Percentiles rank a stretch among this genome's conserved stretches.
These are phyloP conservation scores for Gorilla gorilla DNA, from an alignment of 2,113 vertebrate genomes.

Conservation along the genomic window DNA sequence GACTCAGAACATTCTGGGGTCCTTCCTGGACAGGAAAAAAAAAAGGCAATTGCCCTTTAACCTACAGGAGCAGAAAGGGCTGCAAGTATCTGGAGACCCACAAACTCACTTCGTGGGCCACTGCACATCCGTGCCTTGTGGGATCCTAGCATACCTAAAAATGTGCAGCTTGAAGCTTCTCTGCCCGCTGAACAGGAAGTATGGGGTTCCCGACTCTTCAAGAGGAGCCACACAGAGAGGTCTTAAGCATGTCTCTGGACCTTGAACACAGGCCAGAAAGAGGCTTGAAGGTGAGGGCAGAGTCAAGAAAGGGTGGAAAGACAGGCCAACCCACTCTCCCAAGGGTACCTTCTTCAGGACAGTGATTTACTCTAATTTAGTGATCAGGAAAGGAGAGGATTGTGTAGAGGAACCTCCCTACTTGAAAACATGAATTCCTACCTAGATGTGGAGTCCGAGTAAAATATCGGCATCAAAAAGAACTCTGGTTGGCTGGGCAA, in stretches of 20 bases:
- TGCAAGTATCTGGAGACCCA: neutral
- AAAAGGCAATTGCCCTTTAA: too few relatives aligned
- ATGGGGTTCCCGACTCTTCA: neutral
- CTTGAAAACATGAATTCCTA: neutral
- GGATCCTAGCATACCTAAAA: neutral
- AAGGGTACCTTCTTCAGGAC: neutral
- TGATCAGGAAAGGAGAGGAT: neutral
- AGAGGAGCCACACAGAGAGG: neutral
- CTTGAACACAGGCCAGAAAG: neutral
- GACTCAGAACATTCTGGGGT: too few relatives aligned
- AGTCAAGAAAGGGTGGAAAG: neutral
- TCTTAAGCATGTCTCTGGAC: neutral
- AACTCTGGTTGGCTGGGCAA: neutral
- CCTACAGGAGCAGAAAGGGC: too few relatives aligned
- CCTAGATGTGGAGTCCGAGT: neutral
- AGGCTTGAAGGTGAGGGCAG: neutral
- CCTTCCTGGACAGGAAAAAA: too few relatives aligned
- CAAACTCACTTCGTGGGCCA: too few relatives aligned
- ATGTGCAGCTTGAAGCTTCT: neutral
- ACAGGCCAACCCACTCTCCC: neutral
- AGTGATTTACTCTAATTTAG: neutral
- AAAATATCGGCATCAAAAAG: neutral
- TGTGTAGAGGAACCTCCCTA: neutral
- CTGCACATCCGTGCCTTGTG: rapidly evolving
- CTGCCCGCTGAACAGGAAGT: neutral